Evolutionary conservation across 2,888 invertebrate species (phyloP), one percentile per base, ranked within the genome.

Genomic region (Melikaiella ostensackeni): DNA sequence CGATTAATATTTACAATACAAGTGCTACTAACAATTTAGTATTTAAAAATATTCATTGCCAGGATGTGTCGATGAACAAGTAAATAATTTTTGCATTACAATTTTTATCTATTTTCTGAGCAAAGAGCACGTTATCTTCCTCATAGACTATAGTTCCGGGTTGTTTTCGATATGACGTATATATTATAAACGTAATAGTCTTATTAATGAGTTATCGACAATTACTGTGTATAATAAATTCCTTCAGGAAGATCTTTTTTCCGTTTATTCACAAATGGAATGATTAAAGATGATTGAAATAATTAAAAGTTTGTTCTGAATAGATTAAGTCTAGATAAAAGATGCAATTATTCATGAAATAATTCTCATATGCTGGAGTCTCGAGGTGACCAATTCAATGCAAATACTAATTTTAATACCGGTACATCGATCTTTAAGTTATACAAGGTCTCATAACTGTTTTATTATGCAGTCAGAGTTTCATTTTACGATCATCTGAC

Each of bases 401-500:
- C 50, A 50, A 50, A 9, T n/a, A 24, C 5, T 24, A 57, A 57
- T 57, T 57, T 24, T 57, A 5, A 57, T 57, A 13, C 55, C 57
- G 13, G 57, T 57, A 24, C 24, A 21, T 24, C 57, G 57, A 24
- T 57, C 57, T 57, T 57, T 13, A 1, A 57, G 24, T 50, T 50
- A 50, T 38, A 50, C 55, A 55, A n/a, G 55, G 55, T 9, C 21
- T 55, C n/a, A 21, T 57, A 24, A 57, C 57, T 57, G 24, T 57
- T 57, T 57, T 57, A 57, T 24, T 57, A 57, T 57, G 24, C 24
- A 57, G 11, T 24, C 13, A 24, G 13, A 57, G 13, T 3, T 24
- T 57, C 13, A 57, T 57, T 57, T 21, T 57, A 57, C 24, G 57
- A 57, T 57, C 21, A 57, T 11, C 57, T 57, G 57, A 57, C 21